phyloP scores from a whole-genome alignment of 2,888 invertebrate genomes.

The Nemotelus nigrinus region DNA sequence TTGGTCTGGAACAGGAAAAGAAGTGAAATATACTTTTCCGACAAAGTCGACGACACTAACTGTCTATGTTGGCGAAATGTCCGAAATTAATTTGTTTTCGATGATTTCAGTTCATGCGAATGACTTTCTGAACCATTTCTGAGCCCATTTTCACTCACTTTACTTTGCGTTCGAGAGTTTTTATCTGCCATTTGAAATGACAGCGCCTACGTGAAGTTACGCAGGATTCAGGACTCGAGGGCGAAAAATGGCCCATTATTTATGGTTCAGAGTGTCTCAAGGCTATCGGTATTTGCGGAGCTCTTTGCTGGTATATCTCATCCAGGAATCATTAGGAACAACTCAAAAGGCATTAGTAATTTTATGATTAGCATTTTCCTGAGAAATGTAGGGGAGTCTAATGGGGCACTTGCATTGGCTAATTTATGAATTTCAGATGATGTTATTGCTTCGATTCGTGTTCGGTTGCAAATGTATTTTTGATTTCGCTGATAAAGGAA shows the following conservation, averaged over 20 bases:
- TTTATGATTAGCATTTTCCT: slow-evolving; percentile 12
- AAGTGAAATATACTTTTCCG: slow-evolving; percentile 3
- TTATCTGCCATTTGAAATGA: neutral
- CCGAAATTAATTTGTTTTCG: slow-evolving; percentile 43
- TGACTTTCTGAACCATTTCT: slow-evolving; percentile 18
- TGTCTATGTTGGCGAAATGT: slow-evolving; percentile 30
- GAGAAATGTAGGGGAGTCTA: neutral
- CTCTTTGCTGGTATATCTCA: neutral
- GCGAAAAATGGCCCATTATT: slow-evolving; percentile 14
- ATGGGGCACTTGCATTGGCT: neutral
- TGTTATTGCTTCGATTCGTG: no score
- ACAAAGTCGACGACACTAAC: neutral
- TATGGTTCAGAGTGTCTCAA: slow-evolving; percentile 4
- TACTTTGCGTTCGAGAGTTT: neutral
- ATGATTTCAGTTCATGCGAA: slow-evolving; percentile 29
- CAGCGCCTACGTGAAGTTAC: slow-evolving; percentile 3
- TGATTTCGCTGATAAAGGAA: no score
- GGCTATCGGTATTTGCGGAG: slow-evolving; percentile 18
- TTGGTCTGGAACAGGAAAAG: neutral
- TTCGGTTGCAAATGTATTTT: no score
- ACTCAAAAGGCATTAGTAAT: neutral
- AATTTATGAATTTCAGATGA: no score
- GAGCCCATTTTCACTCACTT: neutral
- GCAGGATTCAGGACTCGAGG: neutral
- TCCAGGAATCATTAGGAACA: slow-evolving; percentile 12